Evolutionary conservation across 2,113 vertebrate genomes (phyloP).

Genomic region (Climacteris rufus): DNA sequence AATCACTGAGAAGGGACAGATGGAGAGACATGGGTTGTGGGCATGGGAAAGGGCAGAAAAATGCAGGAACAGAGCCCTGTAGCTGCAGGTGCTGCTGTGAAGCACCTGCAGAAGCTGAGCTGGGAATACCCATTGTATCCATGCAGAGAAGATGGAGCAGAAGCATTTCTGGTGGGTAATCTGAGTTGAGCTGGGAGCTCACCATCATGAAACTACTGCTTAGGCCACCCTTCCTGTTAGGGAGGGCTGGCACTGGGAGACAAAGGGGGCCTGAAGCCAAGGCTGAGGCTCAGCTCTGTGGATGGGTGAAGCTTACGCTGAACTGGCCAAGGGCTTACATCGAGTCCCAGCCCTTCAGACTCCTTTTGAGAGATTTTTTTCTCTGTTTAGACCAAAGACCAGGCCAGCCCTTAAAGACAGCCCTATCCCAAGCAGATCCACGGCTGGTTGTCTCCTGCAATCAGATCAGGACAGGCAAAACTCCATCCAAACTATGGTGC

Average conservation of each 20-base stretch:
- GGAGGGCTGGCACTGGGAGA: background rate
- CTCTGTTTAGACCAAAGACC: background rate
- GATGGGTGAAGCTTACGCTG: accelerated
- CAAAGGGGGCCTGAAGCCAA: background rate
- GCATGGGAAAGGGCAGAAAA: background rate
- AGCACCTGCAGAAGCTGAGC: background rate
- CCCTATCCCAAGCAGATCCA: background rate
- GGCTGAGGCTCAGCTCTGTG: background rate
- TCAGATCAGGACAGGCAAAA: constrained; percentile 28
- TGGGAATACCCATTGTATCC: background rate
- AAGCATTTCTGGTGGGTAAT: background rate
- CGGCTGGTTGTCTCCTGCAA: background rate
- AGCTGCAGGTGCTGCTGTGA: background rate
- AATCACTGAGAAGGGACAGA: background rate
- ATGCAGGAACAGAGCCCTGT: background rate
- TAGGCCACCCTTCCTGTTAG: background rate
- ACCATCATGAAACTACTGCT: background rate
- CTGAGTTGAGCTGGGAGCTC: background rate
- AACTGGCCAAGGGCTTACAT: background rate
- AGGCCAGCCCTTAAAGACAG: background rate
- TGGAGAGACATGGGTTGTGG: accelerated
- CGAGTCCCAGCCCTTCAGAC: background rate
- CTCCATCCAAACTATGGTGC: background rate
- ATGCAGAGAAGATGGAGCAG: background rate
- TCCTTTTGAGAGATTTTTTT: background rate